phyloP scores from a whole-genome alignment of 2,113 vertebrate species.

The Lethenteron camtschaticum region DNA sequence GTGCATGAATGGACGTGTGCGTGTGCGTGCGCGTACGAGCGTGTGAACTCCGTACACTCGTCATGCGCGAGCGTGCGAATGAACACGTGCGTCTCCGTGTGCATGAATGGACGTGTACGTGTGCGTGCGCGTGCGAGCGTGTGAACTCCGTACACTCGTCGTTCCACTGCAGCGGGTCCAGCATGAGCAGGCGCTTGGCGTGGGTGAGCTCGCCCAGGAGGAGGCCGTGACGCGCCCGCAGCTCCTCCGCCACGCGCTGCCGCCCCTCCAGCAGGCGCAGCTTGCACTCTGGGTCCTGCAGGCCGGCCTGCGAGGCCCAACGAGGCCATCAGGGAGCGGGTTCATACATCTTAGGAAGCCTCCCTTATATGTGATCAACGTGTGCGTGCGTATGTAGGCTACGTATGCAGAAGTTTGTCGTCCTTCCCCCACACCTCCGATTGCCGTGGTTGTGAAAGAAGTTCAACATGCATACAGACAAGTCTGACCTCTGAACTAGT shows the following conservation, averaged over 20 bases:
- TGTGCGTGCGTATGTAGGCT: no score
- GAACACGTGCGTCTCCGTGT: neutral
- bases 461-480: no score
- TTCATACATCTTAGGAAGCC: no score
- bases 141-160: conserved; percentile 21
- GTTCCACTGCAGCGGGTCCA: conserved; percentile 87
- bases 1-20: neutral
- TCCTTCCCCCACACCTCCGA: no score
- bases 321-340: no score
- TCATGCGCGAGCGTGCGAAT: conserved; percentile 10
- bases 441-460: no score
- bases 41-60: conserved; percentile 18
- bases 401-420: no score
- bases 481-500: no score
- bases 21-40: neutral
- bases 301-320: neutral
- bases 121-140: neutral
- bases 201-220: conserved; percentile 81
- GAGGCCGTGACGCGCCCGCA: conserved; percentile 73
- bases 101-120: neutral
- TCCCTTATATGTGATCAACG: no score
- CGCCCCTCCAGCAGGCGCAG: conserved; percentile 67
- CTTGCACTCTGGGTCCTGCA: conserved; percentile 39
- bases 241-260: conserved; percentile 75
- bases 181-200: conserved; percentile 83